These are phyloP conservation scores for Hafferia zeledoni DNA, from an alignment of 2,797 vertebrate genomes.

Conservation along the genomic window DNA sequence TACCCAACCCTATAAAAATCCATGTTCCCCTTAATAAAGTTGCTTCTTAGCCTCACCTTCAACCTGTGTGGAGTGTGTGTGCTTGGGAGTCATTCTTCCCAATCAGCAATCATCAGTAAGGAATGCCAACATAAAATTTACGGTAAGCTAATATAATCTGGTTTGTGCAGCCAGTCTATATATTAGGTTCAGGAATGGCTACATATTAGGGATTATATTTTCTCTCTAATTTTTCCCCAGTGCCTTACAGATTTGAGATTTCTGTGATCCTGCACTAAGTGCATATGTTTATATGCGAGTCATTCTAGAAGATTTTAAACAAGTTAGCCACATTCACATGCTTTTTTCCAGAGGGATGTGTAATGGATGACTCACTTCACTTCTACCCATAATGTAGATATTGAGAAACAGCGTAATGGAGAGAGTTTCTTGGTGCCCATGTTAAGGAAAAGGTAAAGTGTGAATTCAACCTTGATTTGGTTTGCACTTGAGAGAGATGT, in stretches of 20 bases:
- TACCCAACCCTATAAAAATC: too few relatives aligned
- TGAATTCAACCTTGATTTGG: background rate
- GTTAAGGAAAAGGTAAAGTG: background rate
- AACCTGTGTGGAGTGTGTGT: too few relatives aligned
- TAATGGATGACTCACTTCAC: background rate
- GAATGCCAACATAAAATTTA: background rate
- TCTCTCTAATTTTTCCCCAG: background rate
- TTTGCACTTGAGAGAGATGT: background rate
- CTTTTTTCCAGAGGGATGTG: background rate
- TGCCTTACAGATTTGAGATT: background rate
- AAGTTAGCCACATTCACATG: background rate
- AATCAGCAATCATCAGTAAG: background rate
- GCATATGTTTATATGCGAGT: background rate
- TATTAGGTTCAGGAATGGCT: background rate
- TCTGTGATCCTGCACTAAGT: background rate
- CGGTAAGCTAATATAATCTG: background rate
- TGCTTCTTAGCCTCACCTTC: too few relatives aligned
- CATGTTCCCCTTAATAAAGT: too few relatives aligned
- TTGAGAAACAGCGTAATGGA: background rate
- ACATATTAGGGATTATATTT: background rate
- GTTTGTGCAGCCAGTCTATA: background rate
- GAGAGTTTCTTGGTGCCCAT: background rate
- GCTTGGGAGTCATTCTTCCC: too few relatives aligned
- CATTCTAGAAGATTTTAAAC: background rate
- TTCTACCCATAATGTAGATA: background rate